Conservation (phyloP, 2,797 vertebrate genomes). For the Hirundo rustica region DNA sequence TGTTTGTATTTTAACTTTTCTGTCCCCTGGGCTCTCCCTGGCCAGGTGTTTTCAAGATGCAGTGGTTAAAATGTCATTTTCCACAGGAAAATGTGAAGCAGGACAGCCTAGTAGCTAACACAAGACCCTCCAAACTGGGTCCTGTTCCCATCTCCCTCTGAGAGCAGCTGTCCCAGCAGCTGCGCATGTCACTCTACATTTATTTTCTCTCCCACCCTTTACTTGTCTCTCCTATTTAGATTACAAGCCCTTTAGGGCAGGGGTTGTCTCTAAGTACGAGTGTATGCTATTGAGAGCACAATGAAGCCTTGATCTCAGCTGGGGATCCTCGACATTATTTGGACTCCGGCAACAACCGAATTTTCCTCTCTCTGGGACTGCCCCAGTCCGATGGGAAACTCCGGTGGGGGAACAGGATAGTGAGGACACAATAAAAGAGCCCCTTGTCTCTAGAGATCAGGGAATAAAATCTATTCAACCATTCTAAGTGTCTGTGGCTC, state of each 20-base stretch:
- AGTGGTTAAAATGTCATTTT: not conserved
- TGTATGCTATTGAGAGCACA: not conserved
- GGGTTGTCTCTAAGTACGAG: not conserved
- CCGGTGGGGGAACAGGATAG: accelerated
- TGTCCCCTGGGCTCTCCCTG: not conserved
- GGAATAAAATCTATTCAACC: not conserved
- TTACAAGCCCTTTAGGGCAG: slow-evolving; percentile 10
- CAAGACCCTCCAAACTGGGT: not conserved
- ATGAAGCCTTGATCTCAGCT: slow-evolving; percentile 47
- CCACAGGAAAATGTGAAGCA: not conserved
- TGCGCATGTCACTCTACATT: not conserved
- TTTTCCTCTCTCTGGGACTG: not conserved
- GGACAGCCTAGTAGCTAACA: not conserved
- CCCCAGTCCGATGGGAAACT: not conserved
- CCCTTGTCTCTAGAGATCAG: not conserved
- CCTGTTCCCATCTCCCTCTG: not conserved
- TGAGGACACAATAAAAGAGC: not conserved
- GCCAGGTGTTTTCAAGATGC: not conserved
- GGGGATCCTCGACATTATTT: not conserved
- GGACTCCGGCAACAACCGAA: not conserved
- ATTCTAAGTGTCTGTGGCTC: accelerated
- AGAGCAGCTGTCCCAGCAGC: slow-evolving; percentile 58
- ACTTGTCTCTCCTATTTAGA: slow-evolving; percentile 34
- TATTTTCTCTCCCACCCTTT: slow-evolving; percentile 39
- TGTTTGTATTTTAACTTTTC: not conserved